Percentiles rank a stretch among this genome's conserved stretches.
phyloP scores from a whole-genome alignment of 2,888 invertebrate species.

The Brenthis daphne region DNA sequence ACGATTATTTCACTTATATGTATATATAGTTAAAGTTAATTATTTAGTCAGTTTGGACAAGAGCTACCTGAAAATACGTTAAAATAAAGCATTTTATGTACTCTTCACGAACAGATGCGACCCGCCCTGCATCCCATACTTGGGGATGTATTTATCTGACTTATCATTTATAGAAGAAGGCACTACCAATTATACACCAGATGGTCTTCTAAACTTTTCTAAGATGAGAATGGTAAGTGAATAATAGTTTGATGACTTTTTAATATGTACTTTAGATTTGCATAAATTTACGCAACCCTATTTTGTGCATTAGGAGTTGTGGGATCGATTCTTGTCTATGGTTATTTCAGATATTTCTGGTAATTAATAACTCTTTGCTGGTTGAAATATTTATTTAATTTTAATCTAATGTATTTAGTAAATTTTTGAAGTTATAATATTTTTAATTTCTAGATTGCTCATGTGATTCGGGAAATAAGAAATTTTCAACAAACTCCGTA shows the following conservation, averaged over 20 bases:
- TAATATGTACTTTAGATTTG: not conserved
- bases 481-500: slow-evolving; percentile 96
- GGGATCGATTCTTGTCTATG: too few relatives aligned
- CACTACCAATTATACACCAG: slow-evolving; percentile 94
- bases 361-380: too few relatives aligned
- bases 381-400: too few relatives aligned
- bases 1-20: too few relatives aligned
- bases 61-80: too few relatives aligned
- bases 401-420: not conserved
- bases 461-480: slow-evolving; percentile 94
- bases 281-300: not conserved
- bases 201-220: slow-evolving; percentile 94
- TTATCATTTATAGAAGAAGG: slow-evolving; percentile 96
- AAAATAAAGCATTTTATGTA: too few relatives aligned
- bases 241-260: slow-evolving; percentile 23
- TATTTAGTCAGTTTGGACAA: too few relatives aligned
- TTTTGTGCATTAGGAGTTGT: not conserved
- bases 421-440: not conserved
- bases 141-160: slow-evolving; percentile 95
- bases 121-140: slow-evolving; percentile 92
- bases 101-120: slow-evolving; percentile 84
- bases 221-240: slow-evolving; percentile 95
- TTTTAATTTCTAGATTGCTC: slow-evolving; percentile 87
- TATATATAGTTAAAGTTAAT: too few relatives aligned
- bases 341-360: not conserved